These are phyloP conservation scores for Rotaria sp. DNA, from an alignment of 2,888 invertebrate genomes.

Conservation along the genomic window DNA sequence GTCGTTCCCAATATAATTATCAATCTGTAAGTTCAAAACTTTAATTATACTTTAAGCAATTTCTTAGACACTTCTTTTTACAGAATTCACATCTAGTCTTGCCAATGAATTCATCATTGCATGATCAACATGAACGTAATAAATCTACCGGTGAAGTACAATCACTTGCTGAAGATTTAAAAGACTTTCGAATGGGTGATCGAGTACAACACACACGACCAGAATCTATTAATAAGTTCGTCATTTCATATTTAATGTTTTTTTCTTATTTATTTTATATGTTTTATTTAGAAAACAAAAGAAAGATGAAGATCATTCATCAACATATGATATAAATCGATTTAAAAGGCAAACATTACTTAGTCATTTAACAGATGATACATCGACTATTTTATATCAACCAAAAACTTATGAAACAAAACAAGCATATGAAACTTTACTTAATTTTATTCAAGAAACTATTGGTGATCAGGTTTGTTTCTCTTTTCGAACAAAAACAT, in stretches of 20 bases:
- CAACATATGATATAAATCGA: slow-evolving; percentile 31
- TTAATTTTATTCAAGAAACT: slow-evolving; percentile 92
- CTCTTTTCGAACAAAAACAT: background rate
- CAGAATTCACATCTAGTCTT: slow-evolving; percentile 98
- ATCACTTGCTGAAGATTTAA: slow-evolving; percentile 80
- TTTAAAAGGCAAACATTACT: slow-evolving; percentile 59
- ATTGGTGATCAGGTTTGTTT: slow-evolving; percentile 69
- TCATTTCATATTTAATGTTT: background rate
- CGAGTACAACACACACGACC: slow-evolving; percentile 83
- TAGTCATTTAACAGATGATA: slow-evolving; percentile 70
- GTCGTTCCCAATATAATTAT: slow-evolving; percentile 95
- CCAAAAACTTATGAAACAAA: slow-evolving; percentile 95
- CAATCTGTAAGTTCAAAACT: background rate
- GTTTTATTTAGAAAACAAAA: slow-evolving; percentile 42
- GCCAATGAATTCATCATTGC: slow-evolving; percentile 94
- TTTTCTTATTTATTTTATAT: slow-evolving; percentile 38
- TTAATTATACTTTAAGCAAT: too few relatives aligned
- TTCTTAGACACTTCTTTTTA: too few relatives aligned
- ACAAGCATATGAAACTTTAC: slow-evolving; percentile 87
- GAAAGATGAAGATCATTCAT: background rate
- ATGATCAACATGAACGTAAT: slow-evolving; percentile 90
- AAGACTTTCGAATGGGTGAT: slow-evolving; percentile 90
- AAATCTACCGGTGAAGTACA: slow-evolving; percentile 98
- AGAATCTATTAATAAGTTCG: slow-evolving; percentile 78
- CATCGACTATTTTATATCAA: slow-evolving; percentile 85